Evolutionary conservation across 2,113 vertebrate genomes (phyloP).

Genomic region (Corvus moneduloides): DNA sequence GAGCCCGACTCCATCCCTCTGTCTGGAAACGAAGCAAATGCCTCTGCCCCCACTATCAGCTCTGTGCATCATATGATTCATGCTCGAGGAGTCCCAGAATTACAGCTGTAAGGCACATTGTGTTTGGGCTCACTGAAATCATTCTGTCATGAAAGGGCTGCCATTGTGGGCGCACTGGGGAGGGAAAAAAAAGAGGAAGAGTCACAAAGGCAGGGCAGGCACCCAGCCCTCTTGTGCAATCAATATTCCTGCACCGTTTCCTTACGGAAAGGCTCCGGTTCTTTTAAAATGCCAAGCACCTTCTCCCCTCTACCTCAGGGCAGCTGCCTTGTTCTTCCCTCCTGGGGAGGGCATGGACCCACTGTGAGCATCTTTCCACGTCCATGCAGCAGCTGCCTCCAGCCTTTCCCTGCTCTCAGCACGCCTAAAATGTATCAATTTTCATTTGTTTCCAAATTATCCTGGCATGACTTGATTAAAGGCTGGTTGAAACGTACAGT

Average conservation of each 20-base stretch:
- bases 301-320: background rate
- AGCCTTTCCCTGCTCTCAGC: background rate
- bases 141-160: constrained; percentile 39
- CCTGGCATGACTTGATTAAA: background rate
- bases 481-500: background rate
- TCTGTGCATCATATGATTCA: constrained; percentile 49
- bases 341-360: background rate
- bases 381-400: background rate
- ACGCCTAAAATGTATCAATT: background rate
- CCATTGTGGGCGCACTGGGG: background rate
- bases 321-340: background rate
- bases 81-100: constrained; percentile 50
- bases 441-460: background rate
- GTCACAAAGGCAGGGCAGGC: background rate
- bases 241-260: background rate
- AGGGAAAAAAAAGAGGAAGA: background rate
- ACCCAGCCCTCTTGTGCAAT: constrained; percentile 21
- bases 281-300: background rate
- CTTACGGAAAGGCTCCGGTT: background rate
- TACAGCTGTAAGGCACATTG: constrained; percentile 60
- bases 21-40: constrained; percentile 62
- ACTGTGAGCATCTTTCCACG: background rate
- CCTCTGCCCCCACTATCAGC: constrained; percentile 56
- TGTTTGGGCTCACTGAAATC: constrained; percentile 40
- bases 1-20: constrained; percentile 33